These are phyloP conservation scores for Leucoraja ocellata DNA, from an alignment of 2,797 vertebrate species.

Conservation along the genomic window DNA sequence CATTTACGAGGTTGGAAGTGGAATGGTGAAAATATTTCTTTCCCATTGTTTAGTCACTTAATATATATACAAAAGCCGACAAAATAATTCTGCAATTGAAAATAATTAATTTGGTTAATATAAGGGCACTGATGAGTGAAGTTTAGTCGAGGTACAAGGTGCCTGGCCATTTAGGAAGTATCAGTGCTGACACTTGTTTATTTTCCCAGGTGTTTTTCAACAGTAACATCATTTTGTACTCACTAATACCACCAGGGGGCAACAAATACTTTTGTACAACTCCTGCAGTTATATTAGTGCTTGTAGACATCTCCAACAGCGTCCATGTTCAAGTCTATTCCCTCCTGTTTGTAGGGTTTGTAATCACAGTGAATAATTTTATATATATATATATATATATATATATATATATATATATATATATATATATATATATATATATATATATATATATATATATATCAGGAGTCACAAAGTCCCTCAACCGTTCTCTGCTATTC, in stretches of 20 bases:
- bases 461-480: too few relatives aligned
- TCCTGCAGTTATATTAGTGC: background rate
- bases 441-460: too few relatives aligned
- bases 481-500: background rate
- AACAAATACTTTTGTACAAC: background rate
- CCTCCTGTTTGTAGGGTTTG: background rate
- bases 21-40: background rate
- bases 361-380: too few relatives aligned
- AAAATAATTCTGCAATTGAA: background rate
- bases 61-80: background rate
- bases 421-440: too few relatives aligned
- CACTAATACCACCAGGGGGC: background rate
- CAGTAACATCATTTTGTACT: background rate
- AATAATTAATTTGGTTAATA: background rate
- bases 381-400: too few relatives aligned
- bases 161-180: background rate
- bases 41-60: background rate
- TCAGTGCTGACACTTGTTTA: background rate
- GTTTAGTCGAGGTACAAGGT: background rate
- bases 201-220: too few relatives aligned
- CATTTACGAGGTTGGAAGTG: background rate
- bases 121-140: too few relatives aligned
- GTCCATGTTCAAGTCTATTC: background rate
- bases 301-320: background rate
- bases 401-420: too few relatives aligned